Conservation (phyloP, 2,888 invertebrate species). For the Hirtodrosophila duncani region DNA sequence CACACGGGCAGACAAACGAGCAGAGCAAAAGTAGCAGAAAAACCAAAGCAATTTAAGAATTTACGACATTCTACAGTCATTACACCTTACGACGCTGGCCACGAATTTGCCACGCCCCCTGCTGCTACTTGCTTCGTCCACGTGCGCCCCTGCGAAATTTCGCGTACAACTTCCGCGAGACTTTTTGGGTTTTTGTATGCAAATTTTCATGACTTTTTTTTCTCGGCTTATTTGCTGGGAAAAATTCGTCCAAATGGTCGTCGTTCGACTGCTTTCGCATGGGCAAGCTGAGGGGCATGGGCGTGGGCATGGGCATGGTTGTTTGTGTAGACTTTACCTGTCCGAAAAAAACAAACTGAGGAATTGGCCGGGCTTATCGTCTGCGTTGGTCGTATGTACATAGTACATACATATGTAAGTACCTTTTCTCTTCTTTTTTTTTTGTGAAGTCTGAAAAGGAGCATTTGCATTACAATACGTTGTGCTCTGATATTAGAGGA, state of each 20-base stretch:
- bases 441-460: background rate
- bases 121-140: conserved; percentile 42
- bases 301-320: conserved; percentile 21
- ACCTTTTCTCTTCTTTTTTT: background rate
- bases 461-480: too few relatives aligned
- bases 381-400: conserved; percentile 18
- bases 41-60: conserved; percentile 61
- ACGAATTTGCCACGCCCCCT: conserved; percentile 46
- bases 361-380: conserved; percentile 52
- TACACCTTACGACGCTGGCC: conserved; percentile 56
- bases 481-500: too few relatives aligned
- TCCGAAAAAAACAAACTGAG: conserved; percentile 18
- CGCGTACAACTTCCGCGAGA: conserved; percentile 66
- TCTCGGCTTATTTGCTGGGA: conserved; percentile 14
- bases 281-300: conserved; percentile 4
- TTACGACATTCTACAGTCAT: conserved; percentile 69
- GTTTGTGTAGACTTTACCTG: conserved; percentile 17
- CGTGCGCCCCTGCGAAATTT: conserved; percentile 61
- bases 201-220: conserved; percentile 53
- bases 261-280: conserved; percentile 22
- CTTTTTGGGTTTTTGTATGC: conserved; percentile 54
- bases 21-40: conserved; percentile 29
- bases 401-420: too few relatives aligned
- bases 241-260: conserved; percentile 24
- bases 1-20: conserved; percentile 49